A percentile compares a stretch with the other conserved stretches of the same genome.
These are phyloP conservation scores for Ridgeia piscesae DNA, from an alignment of 1,140 invertebrate species.

Conservation along the genomic window DNA sequence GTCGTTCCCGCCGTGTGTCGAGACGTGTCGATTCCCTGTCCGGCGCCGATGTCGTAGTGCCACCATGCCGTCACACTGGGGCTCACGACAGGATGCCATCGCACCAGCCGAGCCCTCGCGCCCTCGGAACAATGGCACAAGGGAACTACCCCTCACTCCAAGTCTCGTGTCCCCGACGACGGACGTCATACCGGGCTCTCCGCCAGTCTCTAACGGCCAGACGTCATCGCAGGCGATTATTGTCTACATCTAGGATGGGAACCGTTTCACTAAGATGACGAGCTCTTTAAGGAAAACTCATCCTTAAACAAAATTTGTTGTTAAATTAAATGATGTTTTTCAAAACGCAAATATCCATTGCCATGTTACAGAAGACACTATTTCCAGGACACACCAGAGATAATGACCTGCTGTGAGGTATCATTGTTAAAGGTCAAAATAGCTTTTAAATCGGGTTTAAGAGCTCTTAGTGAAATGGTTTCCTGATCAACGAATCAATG, in stretches of 20 bases:
- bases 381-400: too few relatives aligned
- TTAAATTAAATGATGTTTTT: too few relatives aligned
- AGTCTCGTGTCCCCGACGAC: background rate
- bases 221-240: background rate
- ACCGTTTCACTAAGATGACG: too few relatives aligned
- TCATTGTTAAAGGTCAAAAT: too few relatives aligned
- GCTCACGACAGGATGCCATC: background rate
- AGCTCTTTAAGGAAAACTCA: too few relatives aligned
- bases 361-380: too few relatives aligned
- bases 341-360: too few relatives aligned
- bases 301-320: too few relatives aligned
- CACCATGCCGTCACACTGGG: background rate
- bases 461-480: too few relatives aligned
- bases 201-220: background rate
- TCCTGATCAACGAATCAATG: background rate
- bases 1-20: background rate
- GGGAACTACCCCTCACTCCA: background rate
- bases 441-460: too few relatives aligned
- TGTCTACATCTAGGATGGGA: background rate
- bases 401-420: too few relatives aligned
- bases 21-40: background rate
- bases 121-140: background rate
- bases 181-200: background rate
- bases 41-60: background rate
- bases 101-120: background rate